Base-by-base conservation (phyloP, 2,888 invertebrate genomes). In the Drosophila neonasuta region DNA sequence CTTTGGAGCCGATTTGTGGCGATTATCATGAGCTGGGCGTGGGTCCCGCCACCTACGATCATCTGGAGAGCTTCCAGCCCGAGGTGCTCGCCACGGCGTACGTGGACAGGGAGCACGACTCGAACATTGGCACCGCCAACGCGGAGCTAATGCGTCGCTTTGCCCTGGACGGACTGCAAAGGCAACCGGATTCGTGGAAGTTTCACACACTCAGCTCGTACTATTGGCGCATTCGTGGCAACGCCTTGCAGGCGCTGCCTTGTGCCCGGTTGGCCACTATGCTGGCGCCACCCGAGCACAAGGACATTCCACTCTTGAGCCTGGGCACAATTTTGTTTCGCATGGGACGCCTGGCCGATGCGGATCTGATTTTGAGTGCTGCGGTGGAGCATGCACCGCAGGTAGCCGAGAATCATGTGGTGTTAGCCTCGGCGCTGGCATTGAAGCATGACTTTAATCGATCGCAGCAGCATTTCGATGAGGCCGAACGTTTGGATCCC, bases 201-300 rank as follows among this genome's bases (percentile, higher is more conserved):
- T 89, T 88, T 54, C 89, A 90, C 59, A 89, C 90, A 5, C 54
- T 91, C 1, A 86, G 88, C 63, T 91, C 91, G 0, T 90, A 89
- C 52, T 91, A 89, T 61, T 91, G 90, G 90, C 89, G 91, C 0
- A 86, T 90, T 79, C 84, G 82, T 2, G 91, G 90, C 9, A 87
- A 89, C 68, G 90, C 89, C 0, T 60, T 80, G 50, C 81, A 90
- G 55, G 91, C 91, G 1, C 51, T 90, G 7, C 89, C 90, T 54
- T 91, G 91, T 59, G 91, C 90, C 0, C 84, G 90, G 2, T 64
- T 89, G 15, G 90, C 87, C 3, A 77, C 88, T 0, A 76, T 88
- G 75, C 68, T 91, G 36, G 89, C 90, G 1, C 90, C 91, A 10
- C 81, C 89, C 6, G 77, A 72, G 1, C 79, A 77, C 24, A 87